These are phyloP conservation scores for Turdus rufiventris DNA, from an alignment of 2,113 vertebrate species.

Conservation along the genomic window DNA sequence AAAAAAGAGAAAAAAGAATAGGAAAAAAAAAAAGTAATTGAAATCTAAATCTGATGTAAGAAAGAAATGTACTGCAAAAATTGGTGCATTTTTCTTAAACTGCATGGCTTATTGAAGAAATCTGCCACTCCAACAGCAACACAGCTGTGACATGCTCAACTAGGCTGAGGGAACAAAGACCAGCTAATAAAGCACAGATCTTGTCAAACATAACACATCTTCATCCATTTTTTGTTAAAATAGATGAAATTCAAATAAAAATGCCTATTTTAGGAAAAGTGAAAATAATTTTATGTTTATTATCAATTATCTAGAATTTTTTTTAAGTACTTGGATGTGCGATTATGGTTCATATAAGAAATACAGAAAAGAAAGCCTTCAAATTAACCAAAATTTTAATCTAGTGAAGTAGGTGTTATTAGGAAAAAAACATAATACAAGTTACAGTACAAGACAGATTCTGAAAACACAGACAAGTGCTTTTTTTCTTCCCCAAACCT, in stretches of 20 bases:
- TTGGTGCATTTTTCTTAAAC: not conserved
- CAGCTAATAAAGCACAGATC: conserved; percentile 40
- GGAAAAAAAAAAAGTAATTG: conserved; percentile 42
- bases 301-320: not conserved
- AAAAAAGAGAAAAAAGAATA: not conserved
- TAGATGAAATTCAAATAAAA: conserved; percentile 3
- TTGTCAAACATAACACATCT: conserved; percentile 51
- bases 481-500: not conserved
- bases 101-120: conserved; percentile 46
- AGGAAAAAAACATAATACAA: not conserved
- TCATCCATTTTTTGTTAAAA: conserved; percentile 29
- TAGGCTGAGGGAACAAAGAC: conserved; percentile 34
- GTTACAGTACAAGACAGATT: not conserved
- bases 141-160: conserved; percentile 11
- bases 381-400: not conserved
- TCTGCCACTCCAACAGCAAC: conserved; percentile 36
- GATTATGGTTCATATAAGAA: not conserved
- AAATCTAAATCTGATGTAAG: conserved; percentile 65
- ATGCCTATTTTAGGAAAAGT: not conserved
- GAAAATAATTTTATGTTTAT: not conserved
- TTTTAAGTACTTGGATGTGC: not conserved
- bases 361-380: not conserved
- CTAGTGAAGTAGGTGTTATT: not conserved
- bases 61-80: conserved; percentile 56
- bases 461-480: not conserved